Base-by-base conservation (phyloP, 2,797 vertebrate species). In the Neostethus bicornis region DNA sequence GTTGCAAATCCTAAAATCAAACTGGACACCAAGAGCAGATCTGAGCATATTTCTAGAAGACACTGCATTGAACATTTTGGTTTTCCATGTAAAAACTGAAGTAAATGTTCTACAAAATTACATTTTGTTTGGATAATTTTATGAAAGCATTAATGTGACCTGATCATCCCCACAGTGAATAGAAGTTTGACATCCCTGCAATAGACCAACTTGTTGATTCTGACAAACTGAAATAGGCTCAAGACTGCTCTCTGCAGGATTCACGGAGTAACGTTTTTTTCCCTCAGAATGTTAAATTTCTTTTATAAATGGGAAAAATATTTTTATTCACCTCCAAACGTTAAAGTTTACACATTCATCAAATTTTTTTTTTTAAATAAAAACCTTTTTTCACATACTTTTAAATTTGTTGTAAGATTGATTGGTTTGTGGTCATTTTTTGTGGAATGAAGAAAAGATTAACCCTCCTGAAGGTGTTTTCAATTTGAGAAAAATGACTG, bases 181-280 rank as follows among this genome's bases (percentile, higher is more conserved):
- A n/a, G n/a, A n/a, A n/a, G n/a, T n/a, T n/a, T n/a, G n/a, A n/a
- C n/a, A n/a, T n/a, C n/a, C n/a, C n/a, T n/a, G n/a, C n/a, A n/a
- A n/a, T n/a, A n/a, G 9, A 42, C 47, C 73, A 79, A 85, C 61
- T 85, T 65, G 81, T 56, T 34, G 5, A n/a, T 66, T 57, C 68
- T 68, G 57, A 61, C 62, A 51, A 25, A 21, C 44, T 26, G 55
- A 39, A 19, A 32, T 16, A 78, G 61, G 41, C 17, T 69, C 70
- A 35, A 79, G 43, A 54, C 65, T 80, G 86, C 84, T 86, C 86
- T 66, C 87, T 88, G 54, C 73, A 68, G 90, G 84, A 66, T 2
- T 3, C 41, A 10, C 16, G 25, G 4, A 43, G 4, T 19, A 54
- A 3, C 10, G 16, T 13, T 19, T 51, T 5, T 0, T 0, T 50